A percentile compares a stretch with the other conserved stretches of the same genome.
These are phyloP conservation scores for Coboldia fuscipes DNA, from an alignment of 1,140 invertebrate genomes.

Conservation along the genomic window DNA sequence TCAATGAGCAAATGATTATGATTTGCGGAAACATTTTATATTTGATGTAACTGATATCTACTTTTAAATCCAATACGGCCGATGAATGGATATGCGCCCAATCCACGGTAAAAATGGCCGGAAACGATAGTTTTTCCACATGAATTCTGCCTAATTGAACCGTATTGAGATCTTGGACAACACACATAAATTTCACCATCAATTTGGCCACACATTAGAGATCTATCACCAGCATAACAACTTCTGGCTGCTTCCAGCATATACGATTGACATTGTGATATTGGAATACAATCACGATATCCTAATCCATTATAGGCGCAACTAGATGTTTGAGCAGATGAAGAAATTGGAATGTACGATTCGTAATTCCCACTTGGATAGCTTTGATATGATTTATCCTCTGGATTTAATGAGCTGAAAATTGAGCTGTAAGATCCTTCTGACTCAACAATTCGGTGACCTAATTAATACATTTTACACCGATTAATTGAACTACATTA, in stretches of 20 bases:
- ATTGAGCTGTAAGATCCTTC: too few relatives aligned
- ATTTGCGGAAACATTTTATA: conserved; percentile 3
- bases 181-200: conserved; percentile 20
- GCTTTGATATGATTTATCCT: too few relatives aligned
- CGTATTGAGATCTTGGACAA: conserved; percentile 18
- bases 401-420: too few relatives aligned
- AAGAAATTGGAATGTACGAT: too few relatives aligned
- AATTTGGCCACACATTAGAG: conserved; percentile 15
- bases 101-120: conserved; percentile 34
- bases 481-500: too few relatives aligned
- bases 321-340: too few relatives aligned
- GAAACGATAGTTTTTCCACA: conserved; percentile 38
- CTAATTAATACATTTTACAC: too few relatives aligned
- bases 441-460: too few relatives aligned
- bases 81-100: conserved; percentile 42
- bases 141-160: conserved; percentile 18
- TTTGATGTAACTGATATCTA: conserved; percentile 15
- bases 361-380: too few relatives aligned
- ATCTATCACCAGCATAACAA: conserved; percentile 19
- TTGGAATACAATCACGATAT: conserved; percentile 16
- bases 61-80: conserved; percentile 41
- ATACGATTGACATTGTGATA: conserved; percentile 17
- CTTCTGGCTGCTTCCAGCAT: conserved; percentile 18
- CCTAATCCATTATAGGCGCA: too few relatives aligned
- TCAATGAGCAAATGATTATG: background rate